Evolutionary conservation across 2,113 vertebrate genomes (phyloP).

Genomic region (Lophotis ruficrista): DNA sequence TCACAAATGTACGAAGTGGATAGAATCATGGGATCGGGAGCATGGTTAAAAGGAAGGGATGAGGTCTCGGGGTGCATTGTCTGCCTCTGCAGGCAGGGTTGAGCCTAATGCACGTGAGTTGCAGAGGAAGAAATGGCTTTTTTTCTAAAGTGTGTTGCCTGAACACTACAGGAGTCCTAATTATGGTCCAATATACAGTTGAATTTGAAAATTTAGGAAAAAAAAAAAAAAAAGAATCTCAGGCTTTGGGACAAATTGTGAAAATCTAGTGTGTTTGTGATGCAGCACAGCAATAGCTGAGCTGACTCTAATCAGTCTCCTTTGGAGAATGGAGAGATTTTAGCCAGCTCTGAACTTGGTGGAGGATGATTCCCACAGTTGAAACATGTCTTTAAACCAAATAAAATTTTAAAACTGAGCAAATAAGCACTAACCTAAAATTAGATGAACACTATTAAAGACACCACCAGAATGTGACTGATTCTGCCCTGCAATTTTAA

Average conservation of each 20-base stretch:
- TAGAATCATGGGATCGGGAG: accelerated
- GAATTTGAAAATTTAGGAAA: background rate
- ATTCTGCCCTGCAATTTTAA: background rate
- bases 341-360: background rate
- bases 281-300: background rate
- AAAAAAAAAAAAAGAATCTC: background rate
- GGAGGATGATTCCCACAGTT: background rate
- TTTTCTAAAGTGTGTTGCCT: background rate
- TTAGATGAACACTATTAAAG: background rate
- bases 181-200: background rate
- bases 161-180: background rate
- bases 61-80: accelerated
- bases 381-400: background rate
- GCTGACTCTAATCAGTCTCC: background rate
- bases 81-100: background rate
- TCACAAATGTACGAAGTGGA: background rate
- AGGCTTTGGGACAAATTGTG: background rate
- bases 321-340: background rate
- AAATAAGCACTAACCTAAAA: background rate
- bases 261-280: background rate
- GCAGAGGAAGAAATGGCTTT: background rate
- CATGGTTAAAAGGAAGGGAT: background rate
- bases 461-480: background rate
- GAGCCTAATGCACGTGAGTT: background rate
- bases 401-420: background rate